Conservation (phyloP, 2,888 invertebrate genomes). For the Zaprionus bogoriensis region DNA sequence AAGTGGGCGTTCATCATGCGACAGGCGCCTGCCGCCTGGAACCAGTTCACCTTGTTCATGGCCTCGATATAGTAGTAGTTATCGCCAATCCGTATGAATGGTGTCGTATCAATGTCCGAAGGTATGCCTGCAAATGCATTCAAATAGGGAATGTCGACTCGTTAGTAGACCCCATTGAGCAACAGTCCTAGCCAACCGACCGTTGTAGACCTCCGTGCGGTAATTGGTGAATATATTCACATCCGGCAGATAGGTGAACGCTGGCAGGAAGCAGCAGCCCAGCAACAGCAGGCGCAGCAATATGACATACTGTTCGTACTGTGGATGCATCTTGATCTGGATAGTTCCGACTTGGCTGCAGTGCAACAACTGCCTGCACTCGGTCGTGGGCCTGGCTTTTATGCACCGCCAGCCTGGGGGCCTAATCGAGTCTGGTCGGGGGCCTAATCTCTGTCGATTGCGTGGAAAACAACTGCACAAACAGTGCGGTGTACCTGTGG, state of each 20-base stretch:
- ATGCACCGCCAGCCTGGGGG: slow-evolving; percentile 11
- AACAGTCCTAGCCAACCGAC: slow-evolving; percentile 32
- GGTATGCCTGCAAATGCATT: slow-evolving; percentile 39
- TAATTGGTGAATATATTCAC: slow-evolving; percentile 67
- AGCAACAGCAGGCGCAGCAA: slow-evolving; percentile 37
- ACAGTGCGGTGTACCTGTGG: no score
- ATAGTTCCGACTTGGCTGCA: neutral
- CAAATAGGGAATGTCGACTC: neutral
- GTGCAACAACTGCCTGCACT: neutral
- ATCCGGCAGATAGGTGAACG: slow-evolving; percentile 47
- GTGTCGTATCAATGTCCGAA: slow-evolving; percentile 64
- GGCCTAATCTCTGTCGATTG: no score
- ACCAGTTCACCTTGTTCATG: slow-evolving; percentile 72
- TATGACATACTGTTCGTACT: neutral
- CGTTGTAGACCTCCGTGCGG: slow-evolving; percentile 63
- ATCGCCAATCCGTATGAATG: slow-evolving; percentile 63
- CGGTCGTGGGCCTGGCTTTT: slow-evolving; percentile 9
- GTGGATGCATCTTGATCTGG: slow-evolving; percentile 20
- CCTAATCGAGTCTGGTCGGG: no score
- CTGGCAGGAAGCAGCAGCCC: slow-evolving; percentile 13
- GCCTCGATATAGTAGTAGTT: slow-evolving; percentile 68
- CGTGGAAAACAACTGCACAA: no score
- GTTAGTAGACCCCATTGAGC: no score
- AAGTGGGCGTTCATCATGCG: slow-evolving; percentile 71
- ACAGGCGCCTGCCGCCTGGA: slow-evolving; percentile 68